A percentile compares a stretch with the other conserved stretches of the same genome.
Conservation (phyloP, 2,888 invertebrate genomes). For the Torymus tubicola region DNA sequence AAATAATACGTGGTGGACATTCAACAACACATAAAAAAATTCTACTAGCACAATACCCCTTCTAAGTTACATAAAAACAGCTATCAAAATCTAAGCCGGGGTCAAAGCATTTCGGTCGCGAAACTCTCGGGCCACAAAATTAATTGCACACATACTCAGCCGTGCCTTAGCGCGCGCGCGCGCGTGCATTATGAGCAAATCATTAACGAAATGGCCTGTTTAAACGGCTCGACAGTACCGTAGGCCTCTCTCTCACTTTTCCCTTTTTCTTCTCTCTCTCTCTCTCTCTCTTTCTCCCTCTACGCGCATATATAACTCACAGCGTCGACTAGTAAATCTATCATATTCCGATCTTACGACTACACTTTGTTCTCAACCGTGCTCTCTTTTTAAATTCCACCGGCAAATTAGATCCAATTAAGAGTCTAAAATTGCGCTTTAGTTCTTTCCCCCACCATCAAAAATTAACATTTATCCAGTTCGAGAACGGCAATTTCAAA, state of each 20-base stretch:
- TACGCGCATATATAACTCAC: constrained; percentile 14
- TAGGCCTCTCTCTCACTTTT: neutral
- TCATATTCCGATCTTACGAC: constrained; percentile 26
- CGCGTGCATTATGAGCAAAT: constrained; percentile 19
- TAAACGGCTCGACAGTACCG: constrained; percentile 12
- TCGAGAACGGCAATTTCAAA: no score
- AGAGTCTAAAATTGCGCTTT: constrained; percentile 9
- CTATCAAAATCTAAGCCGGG: no score
- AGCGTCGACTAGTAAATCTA: constrained; percentile 33
- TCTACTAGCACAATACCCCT: no score
- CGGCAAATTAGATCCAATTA: constrained; percentile 43
- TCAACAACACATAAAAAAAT: no score
- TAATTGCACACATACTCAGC: constrained; percentile 5
- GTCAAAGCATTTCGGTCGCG: neutral
- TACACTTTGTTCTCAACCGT: constrained; percentile 23
- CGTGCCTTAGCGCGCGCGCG: neutral
- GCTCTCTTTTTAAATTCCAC: constrained; percentile 16
- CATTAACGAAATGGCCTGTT: constrained; percentile 33
- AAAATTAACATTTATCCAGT: constrained; percentile 11
- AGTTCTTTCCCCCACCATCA: no score
- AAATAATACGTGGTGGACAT: no score
- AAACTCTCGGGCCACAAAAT: neutral
- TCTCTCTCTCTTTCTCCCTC: neutral
- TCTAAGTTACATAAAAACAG: no score
- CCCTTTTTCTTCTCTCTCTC: neutral